phyloP scores from a whole-genome alignment of 2,113 vertebrate species.

The Caretta caretta region DNA sequence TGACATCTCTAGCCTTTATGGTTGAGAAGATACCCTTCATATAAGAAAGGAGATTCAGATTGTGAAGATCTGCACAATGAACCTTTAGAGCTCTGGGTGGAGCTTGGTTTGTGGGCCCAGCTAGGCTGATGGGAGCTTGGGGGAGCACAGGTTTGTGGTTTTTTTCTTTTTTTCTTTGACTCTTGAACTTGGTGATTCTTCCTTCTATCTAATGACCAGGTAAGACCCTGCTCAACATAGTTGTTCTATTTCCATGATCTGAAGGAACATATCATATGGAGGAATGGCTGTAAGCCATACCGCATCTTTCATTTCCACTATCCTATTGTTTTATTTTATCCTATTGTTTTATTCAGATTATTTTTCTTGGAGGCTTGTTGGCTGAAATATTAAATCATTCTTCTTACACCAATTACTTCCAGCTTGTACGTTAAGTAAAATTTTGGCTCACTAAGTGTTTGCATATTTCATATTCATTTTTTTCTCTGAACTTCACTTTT shows the following conservation, averaged over 20 bases:
- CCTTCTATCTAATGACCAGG: background rate
- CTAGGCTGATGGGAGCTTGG: background rate
- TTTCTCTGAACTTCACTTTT: background rate
- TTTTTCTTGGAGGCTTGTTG: background rate
- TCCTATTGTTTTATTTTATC: background rate
- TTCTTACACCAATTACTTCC: background rate
- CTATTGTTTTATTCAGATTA: background rate
- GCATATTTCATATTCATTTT: background rate
- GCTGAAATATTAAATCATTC: background rate
- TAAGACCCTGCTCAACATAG: background rate
- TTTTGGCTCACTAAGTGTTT: background rate
- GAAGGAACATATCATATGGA: background rate
- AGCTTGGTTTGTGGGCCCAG: background rate
- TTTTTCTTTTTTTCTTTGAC: background rate
- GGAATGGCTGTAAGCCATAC: background rate
- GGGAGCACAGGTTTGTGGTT: background rate
- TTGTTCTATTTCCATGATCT: background rate
- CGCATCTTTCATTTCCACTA: background rate
- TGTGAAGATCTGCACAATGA: background rate
- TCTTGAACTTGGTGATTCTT: background rate
- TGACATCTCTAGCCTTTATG: rapidly evolving
- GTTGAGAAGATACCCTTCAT: background rate
- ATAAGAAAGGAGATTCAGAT: background rate
- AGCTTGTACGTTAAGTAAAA: background rate
- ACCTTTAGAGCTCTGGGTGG: background rate